A percentile compares a stretch with the other conserved stretches of the same genome.
Evolutionary conservation across 2,113 vertebrate species (phyloP).

Genomic region (Ovis aries): ARS-UI_Ramb_v3.0 NC_056067.1:5377001-5377500

Average conservation of each 20-base stretch:
- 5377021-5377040: background rate
- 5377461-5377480: slow-evolving; percentile 83
- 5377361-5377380: slow-evolving; percentile 77
- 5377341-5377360: background rate
- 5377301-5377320: slow-evolving; percentile 65
- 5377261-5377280: background rate
- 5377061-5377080: background rate
- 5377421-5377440: slow-evolving; percentile 22
- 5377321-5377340: slow-evolving; percentile 66
- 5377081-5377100: background rate
- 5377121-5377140: background rate
- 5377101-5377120: background rate
- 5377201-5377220: background rate
- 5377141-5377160: accelerated
- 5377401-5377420: slow-evolving; percentile 50
- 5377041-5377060: background rate
- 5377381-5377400: slow-evolving; percentile 78
- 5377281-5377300: slow-evolving; percentile 57
- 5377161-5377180: background rate
- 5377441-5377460: slow-evolving; percentile 82
- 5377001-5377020: slow-evolving; percentile 18
- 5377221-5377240: background rate
- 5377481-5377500: slow-evolving; percentile 85
- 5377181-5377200: background rate
- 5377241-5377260: background rate